A percentile compares a stretch with the other conserved stretches of the same genome.
phyloP scores from a whole-genome alignment of 30 jellyfish, hydroid and myxozoan genomes.

The Hydractinia symbiolongicarpus region DNA sequence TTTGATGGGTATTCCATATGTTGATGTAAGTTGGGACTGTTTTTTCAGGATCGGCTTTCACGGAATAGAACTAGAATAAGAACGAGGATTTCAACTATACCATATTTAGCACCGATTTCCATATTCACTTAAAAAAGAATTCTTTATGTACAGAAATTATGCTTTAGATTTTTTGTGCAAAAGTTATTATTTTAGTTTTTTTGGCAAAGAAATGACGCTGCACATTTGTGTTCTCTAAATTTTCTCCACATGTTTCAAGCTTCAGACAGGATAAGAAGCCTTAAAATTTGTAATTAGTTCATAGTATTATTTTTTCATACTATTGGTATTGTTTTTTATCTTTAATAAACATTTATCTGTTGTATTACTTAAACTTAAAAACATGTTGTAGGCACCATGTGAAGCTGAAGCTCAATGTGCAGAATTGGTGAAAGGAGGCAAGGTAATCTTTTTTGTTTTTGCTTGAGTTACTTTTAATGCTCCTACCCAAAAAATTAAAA shows the following conservation, averaged over 20 bases:
- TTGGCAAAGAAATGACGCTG: not conserved
- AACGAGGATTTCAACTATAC: not conserved
- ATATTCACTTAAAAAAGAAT: not conserved
- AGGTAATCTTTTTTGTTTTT: constrained; percentile 29
- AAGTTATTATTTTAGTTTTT: not conserved
- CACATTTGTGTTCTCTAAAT: too few relatives aligned
- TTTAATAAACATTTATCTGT: not conserved
- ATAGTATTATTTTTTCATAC: too few relatives aligned
- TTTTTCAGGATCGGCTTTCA: not conserved
- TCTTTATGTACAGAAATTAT: not conserved
- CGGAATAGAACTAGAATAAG: not conserved
- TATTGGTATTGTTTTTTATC: not conserved
- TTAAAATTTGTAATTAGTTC: too few relatives aligned
- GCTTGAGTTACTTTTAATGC: too few relatives aligned
- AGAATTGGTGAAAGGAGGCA: constrained; percentile 85
- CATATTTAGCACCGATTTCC: not conserved
- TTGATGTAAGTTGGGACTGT: constrained; percentile 43
- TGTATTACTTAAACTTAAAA: too few relatives aligned
- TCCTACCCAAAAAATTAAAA: too few relatives aligned
- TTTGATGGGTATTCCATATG: constrained; percentile 71
- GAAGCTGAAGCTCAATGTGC: constrained; percentile 98
- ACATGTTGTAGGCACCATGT: constrained; percentile 74
- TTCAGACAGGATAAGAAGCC: too few relatives aligned
- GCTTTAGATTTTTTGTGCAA: not conserved
- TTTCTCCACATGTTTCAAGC: too few relatives aligned